These are phyloP conservation scores for Mystacides longicornis DNA, from an alignment of 2,888 invertebrate species.

Conservation along the genomic window DNA sequence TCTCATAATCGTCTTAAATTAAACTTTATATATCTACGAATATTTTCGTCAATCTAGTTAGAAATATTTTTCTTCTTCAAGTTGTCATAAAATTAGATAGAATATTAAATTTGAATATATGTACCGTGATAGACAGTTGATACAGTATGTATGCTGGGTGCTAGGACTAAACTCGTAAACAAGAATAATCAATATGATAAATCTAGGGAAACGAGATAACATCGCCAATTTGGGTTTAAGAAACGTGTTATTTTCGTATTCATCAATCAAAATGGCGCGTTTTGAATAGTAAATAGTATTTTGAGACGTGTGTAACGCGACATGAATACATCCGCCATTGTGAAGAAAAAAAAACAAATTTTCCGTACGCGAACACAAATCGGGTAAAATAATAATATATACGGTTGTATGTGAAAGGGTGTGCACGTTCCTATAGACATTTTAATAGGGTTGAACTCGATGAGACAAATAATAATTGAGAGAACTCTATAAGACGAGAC, in stretches of 20 bases:
- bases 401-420: too few species aligned
- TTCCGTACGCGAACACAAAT: conserved; percentile 9
- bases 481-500: too few species aligned
- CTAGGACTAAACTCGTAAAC: not conserved
- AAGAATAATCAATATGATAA: conserved; percentile 12
- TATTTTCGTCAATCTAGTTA: too few species aligned
- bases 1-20: too few species aligned
- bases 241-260: conserved; percentile 15
- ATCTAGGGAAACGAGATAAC: conserved; percentile 12
- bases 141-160: not conserved
- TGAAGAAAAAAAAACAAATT: conserved; percentile 17
- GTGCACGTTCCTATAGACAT: not conserved
- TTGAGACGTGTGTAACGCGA: conserved; percentile 13
- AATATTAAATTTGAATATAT: too few species aligned
- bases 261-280: conserved; percentile 18
- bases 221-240: conserved; percentile 11
- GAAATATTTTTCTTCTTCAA: too few species aligned
- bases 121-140: too few species aligned
- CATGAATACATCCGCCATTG: conserved; percentile 9
- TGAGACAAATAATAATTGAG: not conserved
- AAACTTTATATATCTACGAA: too few species aligned
- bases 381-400: conserved; percentile 2
- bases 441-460: not conserved
- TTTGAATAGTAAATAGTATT: conserved; percentile 17
- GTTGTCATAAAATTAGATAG: too few species aligned